These are phyloP conservation scores for Azemiops feae DNA, from an alignment of 2,113 vertebrate genomes.

Conservation along the genomic window DNA sequence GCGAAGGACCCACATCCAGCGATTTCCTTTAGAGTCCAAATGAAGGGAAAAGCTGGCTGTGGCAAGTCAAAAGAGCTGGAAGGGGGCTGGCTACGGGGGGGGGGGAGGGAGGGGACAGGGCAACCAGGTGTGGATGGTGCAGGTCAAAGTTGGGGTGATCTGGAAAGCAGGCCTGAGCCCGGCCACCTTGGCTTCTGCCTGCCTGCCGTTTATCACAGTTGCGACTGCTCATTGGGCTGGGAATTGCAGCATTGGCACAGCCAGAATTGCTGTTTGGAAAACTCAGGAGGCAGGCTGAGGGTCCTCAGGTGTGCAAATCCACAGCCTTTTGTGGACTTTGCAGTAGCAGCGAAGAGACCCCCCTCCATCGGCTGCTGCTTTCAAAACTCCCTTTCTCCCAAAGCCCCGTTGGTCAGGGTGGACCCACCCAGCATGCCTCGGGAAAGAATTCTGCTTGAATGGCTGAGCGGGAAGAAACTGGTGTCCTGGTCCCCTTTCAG, in stretches of 20 bases:
- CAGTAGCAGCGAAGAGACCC: not conserved
- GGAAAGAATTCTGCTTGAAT: not conserved
- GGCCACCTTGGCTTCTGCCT: too few relatives aligned
- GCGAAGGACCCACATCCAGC: not conserved
- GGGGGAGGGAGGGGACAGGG: too few relatives aligned
- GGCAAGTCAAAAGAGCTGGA: too few relatives aligned
- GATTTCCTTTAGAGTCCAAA: not conserved
- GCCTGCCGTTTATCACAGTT: not conserved
- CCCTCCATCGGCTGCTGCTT: not conserved
- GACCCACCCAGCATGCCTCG: not conserved
- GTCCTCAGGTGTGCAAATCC: not conserved
- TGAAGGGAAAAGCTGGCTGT: too few relatives aligned
- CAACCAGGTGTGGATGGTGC: not conserved
- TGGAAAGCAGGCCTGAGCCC: not conserved
- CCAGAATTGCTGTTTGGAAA: not conserved
- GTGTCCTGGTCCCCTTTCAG: not conserved
- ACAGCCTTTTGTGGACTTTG: not conserved
- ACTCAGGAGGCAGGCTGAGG: not conserved
- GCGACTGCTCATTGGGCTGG: not conserved
- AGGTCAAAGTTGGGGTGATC: not conserved
- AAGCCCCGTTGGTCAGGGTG: not conserved
- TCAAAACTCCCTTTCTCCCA: not conserved
- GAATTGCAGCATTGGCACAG: not conserved
- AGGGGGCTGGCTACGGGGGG: not conserved
- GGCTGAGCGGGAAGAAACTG: not conserved